Evolutionary conservation across 2,797 vertebrate genomes (phyloP).

Genomic region (Lindbergichthys nudifrons): DNA sequence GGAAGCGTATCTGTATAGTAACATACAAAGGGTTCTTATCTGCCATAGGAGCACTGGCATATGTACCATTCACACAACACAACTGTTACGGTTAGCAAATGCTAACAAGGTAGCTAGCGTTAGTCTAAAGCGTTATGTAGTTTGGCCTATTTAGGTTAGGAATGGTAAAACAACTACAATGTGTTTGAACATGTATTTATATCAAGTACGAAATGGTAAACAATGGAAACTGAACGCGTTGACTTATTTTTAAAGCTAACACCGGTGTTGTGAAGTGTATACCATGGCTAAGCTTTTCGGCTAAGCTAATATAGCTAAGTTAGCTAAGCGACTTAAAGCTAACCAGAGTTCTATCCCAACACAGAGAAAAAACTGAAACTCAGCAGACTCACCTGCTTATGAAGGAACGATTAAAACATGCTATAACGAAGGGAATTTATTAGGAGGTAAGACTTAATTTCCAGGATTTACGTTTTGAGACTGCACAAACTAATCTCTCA

Average conservation of each 20-base stretch:
- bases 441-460: background rate
- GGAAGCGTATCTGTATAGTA: background rate
- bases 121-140: background rate
- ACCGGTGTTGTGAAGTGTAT: background rate
- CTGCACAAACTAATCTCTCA: constrained; percentile 55
- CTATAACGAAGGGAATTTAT: background rate
- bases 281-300: constrained; percentile 30
- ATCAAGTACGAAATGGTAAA: background rate
- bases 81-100: constrained; percentile 3
- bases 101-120: constrained; percentile 40
- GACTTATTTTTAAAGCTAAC: constrained; percentile 11
- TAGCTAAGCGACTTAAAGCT: constrained; percentile 24
- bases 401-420: constrained; percentile 32
- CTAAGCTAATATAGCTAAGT: constrained; percentile 55
- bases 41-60: background rate
- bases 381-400: constrained; percentile 56
- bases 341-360: background rate
- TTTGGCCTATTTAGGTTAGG: background rate
- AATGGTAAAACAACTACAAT: background rate
- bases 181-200: background rate
- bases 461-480: background rate
- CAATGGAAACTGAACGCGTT: fast-evolving
- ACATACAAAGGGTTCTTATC: background rate
- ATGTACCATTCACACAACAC: background rate
- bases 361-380: background rate